Evolutionary conservation across 1,140 invertebrate species (phyloP).

Genomic region (Drosophila novamexicana): DNA sequence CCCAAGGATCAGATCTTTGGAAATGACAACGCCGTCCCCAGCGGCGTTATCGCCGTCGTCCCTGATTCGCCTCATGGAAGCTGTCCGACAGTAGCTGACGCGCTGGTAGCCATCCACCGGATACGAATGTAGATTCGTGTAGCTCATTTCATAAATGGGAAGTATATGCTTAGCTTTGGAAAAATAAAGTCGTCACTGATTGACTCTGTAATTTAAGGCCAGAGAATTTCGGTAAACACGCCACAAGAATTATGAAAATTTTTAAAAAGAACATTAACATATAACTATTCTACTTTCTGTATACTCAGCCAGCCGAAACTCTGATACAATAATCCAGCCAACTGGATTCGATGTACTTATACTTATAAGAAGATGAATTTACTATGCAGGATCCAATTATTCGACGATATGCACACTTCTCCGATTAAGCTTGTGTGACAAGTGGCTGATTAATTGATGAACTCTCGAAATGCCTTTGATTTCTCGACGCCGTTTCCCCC

Average conservation of each 20-base stretch:
- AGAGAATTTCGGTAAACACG: slow-evolving; percentile 7
- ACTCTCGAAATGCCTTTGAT: no score
- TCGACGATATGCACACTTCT: no score
- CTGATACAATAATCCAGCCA: background rate
- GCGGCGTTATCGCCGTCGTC: background rate
- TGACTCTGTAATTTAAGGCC: background rate
- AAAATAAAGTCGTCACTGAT: background rate
- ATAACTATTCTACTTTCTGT: background rate
- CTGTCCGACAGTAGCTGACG: slow-evolving; percentile 50
- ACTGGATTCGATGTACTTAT: background rate
- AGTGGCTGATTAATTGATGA: no score
- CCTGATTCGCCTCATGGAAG: background rate
- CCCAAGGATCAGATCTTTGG: slow-evolving; percentile 54
- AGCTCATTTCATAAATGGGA: slow-evolving; percentile 34
- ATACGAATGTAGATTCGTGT: slow-evolving; percentile 31
- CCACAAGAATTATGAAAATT: background rate
- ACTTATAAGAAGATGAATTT: no score
- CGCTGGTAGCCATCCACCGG: slow-evolving; percentile 48
- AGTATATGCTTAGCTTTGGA: background rate
- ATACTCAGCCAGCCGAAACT: background rate
- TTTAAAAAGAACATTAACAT: background rate
- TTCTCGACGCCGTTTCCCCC: no score
- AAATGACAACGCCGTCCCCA: slow-evolving; percentile 32
- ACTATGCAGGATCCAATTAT: no score
- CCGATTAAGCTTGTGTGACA: no score